phyloP scores from a whole-genome alignment of 2,113 vertebrate genomes.

The Oryzias celebensis region DNA sequence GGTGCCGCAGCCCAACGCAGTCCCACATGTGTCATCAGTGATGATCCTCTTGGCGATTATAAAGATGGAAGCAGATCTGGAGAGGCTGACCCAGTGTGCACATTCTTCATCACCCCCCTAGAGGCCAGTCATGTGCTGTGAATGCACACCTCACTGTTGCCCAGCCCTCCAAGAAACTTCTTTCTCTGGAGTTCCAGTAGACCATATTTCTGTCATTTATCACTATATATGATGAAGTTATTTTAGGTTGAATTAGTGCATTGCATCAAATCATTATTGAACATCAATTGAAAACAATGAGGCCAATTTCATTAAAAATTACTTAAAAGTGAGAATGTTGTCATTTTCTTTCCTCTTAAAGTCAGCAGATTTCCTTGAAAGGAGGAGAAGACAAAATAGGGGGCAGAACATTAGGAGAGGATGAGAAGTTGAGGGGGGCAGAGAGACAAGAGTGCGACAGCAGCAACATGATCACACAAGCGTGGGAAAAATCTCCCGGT shows the following conservation, averaged over 20 bases:
- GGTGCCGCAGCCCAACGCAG: conserved; percentile 22
- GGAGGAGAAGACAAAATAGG: conserved; percentile 2
- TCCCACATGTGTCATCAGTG: not conserved
- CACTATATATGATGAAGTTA: not conserved
- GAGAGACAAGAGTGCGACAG: conserved; percentile 6
- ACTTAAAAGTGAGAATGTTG: too few relatives aligned
- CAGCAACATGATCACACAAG: conserved; percentile 44
- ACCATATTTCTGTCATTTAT: not conserved
- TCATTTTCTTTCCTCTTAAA: too few relatives aligned
- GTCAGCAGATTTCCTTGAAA: not conserved
- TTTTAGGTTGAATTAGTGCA: not conserved
- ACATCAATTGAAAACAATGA: too few relatives aligned
- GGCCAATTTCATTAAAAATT: too few relatives aligned
- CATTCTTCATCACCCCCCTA: conserved; percentile 46
- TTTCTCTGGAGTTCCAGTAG: not conserved
- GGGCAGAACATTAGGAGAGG: conserved; percentile 10
- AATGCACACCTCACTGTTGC: conserved; percentile 32
- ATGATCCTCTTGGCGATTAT: conserved; percentile 22
- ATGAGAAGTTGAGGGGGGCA: conserved; percentile 4
- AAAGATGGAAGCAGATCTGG: conserved; percentile 13
- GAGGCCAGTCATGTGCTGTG: conserved; percentile 26
- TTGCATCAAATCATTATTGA: too few relatives aligned
- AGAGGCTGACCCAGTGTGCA: conserved; percentile 44
- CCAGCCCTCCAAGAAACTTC: not conserved
- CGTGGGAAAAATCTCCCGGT: conserved; percentile 76